Conservation (phyloP, 1,140 invertebrate genomes). For the Drosophila jambulina region DNA sequence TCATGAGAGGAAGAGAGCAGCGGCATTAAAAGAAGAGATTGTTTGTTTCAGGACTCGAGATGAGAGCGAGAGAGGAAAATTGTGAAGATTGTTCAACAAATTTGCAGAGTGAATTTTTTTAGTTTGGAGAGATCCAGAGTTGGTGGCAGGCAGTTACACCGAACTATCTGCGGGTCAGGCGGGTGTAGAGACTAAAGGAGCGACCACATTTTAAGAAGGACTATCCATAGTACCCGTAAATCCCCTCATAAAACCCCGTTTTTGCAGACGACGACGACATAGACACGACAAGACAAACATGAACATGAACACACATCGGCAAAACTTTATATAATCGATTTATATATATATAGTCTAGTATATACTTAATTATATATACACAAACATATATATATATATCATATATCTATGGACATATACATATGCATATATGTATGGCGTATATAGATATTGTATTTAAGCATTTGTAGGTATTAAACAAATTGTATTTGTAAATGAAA, state of each 20-base stretch:
- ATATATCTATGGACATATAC: constrained; percentile 45
- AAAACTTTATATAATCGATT: constrained; percentile 51
- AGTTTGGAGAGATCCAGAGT: constrained; percentile 18
- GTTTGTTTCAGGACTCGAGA: not conserved
- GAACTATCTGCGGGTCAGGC: constrained; percentile 18
- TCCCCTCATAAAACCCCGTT: not conserved
- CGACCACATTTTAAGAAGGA: no score
- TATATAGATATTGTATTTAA: constrained; percentile 75
- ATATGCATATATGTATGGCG: constrained; percentile 29
- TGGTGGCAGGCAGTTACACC: constrained; percentile 2
- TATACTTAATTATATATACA: constrained; percentile 51
- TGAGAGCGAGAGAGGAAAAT: not conserved
- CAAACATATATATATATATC: constrained; percentile 29
- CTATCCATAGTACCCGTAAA: constrained; percentile 2
- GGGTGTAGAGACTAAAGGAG: not conserved
- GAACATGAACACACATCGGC: constrained; percentile 39
- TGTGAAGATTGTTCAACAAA: constrained; percentile 61
- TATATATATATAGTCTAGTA: constrained; percentile 57
- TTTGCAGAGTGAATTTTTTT: constrained; percentile 28
- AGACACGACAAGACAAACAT: constrained; percentile 1
- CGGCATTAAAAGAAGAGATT: not conserved
- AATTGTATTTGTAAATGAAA: constrained; percentile 77
- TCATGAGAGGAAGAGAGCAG: constrained; percentile 1
- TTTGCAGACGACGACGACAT: not conserved
- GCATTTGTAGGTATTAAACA: constrained; percentile 77